Percentiles rank a stretch among this genome's conserved stretches.
Evolutionary conservation across 1,140 invertebrate species (phyloP).

Genomic region (Metopolophium dirhodum): DNA sequence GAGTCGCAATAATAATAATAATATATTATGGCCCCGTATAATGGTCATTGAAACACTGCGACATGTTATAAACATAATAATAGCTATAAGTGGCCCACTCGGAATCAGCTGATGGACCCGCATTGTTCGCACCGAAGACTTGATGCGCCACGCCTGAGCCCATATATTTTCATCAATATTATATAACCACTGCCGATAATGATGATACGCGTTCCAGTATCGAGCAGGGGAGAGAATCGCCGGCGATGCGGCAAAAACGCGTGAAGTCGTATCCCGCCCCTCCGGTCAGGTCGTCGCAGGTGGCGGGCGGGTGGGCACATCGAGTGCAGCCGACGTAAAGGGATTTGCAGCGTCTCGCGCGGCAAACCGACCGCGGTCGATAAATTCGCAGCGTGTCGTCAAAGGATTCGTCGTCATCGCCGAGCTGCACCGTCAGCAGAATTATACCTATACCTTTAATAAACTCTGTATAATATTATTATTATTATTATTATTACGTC

Average conservation of each 20-base stretch:
- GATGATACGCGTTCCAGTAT: neutral
- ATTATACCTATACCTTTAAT: neutral
- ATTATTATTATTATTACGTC: no score
- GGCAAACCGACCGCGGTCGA: neutral
- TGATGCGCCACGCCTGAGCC: neutral
- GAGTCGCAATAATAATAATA: neutral
- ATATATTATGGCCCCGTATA: neutral
- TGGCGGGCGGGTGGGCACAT: neutral
- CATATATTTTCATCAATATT: neutral
- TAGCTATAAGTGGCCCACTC: neutral
- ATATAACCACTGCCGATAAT: neutral
- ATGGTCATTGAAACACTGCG: no score
- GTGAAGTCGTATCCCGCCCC: neutral
- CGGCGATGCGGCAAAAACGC: neutral
- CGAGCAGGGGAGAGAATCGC: neutral
- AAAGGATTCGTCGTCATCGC: neutral
- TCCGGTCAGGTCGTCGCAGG: no score
- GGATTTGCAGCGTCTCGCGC: neutral
- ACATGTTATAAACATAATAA: no score
- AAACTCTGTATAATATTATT: no score
- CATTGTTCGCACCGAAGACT: neutral
- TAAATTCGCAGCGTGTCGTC: neutral
- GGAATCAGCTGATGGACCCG: neutral
- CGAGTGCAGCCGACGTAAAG: neutral
- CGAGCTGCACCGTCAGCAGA: neutral